Evolutionary conservation across 1,140 invertebrate species (phyloP).

Genomic region (Neocloeon triangulifer): DNA sequence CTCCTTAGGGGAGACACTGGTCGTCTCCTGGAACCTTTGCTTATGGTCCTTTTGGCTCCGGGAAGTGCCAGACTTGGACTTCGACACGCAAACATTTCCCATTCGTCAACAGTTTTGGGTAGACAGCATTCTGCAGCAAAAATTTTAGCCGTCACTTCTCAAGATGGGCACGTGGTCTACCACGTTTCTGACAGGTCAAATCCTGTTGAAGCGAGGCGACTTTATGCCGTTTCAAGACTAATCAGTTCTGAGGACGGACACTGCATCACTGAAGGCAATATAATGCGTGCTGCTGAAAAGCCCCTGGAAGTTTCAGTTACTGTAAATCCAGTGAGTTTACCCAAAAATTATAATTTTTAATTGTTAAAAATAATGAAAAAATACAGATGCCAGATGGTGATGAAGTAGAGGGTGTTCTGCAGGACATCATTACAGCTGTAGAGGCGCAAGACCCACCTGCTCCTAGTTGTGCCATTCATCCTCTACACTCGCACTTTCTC

Average conservation of each 20-base stretch:
- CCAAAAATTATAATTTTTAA: too few relatives aligned
- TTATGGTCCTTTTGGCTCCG: constrained; percentile 55
- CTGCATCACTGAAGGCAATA: too few relatives aligned
- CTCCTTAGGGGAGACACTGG: constrained; percentile 53
- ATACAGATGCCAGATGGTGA: too few relatives aligned
- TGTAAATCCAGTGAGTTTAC: constrained; percentile 2
- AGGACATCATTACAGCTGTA: too few relatives aligned
- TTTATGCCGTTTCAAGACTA: too few relatives aligned
- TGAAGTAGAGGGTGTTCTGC: too few relatives aligned
- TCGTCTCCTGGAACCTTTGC: constrained; percentile 53
- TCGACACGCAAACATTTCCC: too few relatives aligned
- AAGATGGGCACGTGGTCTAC: constrained; percentile 67
- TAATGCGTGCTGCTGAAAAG: background rate
- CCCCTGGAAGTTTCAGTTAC: background rate
- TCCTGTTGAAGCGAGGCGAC: constrained; percentile 9
- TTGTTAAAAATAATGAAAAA: too few relatives aligned
- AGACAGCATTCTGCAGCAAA: constrained; percentile 32
- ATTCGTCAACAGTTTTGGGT: too few relatives aligned
- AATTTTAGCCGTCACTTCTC: constrained; percentile 68
- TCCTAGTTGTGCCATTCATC: too few relatives aligned
- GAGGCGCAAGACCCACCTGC: too few relatives aligned
- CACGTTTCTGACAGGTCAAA: constrained; percentile 33
- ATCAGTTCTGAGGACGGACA: too few relatives aligned
- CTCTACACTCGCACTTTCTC: constrained; percentile 61
- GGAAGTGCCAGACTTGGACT: constrained; percentile 69